Evolutionary conservation across 2,113 vertebrate genomes (phyloP).

Genomic region (Rhynchomys soricoides): DNA sequence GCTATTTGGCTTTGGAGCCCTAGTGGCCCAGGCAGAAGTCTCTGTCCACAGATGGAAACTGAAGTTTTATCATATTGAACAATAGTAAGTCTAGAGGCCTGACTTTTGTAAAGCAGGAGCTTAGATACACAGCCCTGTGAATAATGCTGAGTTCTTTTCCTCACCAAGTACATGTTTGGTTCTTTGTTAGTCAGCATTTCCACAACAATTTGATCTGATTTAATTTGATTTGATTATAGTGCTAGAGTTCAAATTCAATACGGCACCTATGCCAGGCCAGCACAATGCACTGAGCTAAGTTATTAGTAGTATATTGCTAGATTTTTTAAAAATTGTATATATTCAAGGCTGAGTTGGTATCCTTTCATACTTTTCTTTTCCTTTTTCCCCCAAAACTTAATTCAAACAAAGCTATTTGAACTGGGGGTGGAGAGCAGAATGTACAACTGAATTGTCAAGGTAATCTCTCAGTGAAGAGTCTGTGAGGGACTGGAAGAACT

Average conservation of each 20-base stretch:
- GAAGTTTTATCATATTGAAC: too few relatives aligned
- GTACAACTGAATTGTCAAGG: not conserved
- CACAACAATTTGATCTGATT: not conserved
- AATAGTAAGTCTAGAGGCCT: not conserved
- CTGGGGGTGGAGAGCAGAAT: not conserved
- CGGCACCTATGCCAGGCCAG: not conserved
- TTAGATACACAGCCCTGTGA: not conserved
- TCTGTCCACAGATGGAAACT: too few relatives aligned
- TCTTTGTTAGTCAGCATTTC: not conserved
- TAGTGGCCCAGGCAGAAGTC: too few relatives aligned
- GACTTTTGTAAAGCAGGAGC: not conserved
- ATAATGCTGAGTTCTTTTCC: not conserved
- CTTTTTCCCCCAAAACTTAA: slow-evolving; percentile 12
- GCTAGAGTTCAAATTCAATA: not conserved
- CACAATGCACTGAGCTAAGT: not conserved
- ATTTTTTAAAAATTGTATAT: not conserved
- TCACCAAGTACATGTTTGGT: not conserved
- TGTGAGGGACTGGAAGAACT: not conserved
- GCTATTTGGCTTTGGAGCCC: too few relatives aligned
- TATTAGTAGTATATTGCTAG: not conserved
- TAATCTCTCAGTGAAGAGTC: not conserved
- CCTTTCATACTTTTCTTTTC: not conserved
- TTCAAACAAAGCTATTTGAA: slow-evolving; percentile 27
- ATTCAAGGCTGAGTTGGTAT: not conserved
- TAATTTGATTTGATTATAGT: not conserved